Evolutionary conservation across 2,888 invertebrate genomes (phyloP).

Genomic region (Carcina quercana): DNA sequence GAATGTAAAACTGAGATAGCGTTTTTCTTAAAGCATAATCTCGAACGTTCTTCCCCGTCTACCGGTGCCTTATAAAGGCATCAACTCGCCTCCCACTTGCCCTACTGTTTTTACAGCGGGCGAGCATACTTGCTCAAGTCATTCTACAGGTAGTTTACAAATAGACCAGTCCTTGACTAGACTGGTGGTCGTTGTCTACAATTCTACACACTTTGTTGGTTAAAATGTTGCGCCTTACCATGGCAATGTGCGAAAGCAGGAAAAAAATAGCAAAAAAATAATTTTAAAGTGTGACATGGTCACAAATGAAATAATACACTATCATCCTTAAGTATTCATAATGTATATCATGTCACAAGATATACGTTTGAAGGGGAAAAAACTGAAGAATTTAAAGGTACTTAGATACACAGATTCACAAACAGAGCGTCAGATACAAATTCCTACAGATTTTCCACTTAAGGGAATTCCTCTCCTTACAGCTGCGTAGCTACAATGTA

Average conservation of each 20-base stretch:
- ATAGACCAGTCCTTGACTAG: neutral
- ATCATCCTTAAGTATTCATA: too few relatives aligned
- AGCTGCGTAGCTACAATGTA: too few relatives aligned
- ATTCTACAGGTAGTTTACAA: neutral
- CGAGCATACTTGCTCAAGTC: neutral
- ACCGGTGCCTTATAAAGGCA: conserved; percentile 1
- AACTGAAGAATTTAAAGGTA: too few relatives aligned
- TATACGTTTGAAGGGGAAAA: too few relatives aligned
- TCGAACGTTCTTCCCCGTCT: conserved; percentile 17
- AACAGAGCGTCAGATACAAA: too few relatives aligned
- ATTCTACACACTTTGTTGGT: conserved; percentile 1
- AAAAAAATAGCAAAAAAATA: too few relatives aligned
- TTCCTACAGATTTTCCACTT: too few relatives aligned
- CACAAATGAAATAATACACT: too few relatives aligned
- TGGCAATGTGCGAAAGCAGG: neutral
- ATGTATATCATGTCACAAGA: too few relatives aligned
- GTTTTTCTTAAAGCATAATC: conserved; percentile 4
- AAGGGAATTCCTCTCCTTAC: too few relatives aligned
- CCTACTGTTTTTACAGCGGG: neutral
- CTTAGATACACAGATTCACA: too few relatives aligned
- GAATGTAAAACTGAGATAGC: neutral
- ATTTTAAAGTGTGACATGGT: too few relatives aligned
- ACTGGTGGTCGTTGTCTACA: neutral
- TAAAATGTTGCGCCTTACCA: conserved; percentile 1
- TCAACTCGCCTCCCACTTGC: neutral